Evolutionary conservation across 2,113 vertebrate genomes (phyloP).

Genomic region (Lasiurus cinereus): DNA sequence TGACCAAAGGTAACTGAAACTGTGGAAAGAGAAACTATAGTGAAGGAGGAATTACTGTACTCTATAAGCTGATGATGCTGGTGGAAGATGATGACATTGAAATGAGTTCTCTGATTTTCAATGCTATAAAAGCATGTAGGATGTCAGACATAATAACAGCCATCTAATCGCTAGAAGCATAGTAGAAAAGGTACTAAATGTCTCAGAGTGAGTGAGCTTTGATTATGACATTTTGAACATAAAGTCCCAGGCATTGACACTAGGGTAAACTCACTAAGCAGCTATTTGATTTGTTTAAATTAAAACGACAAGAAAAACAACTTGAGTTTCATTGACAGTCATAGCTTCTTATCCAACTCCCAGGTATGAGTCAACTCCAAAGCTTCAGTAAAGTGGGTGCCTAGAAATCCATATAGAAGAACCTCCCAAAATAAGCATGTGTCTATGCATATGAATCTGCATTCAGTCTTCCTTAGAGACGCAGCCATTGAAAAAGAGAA

Average conservation of each 20-base stretch:
- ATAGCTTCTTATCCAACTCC: background rate
- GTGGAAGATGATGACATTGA: background rate
- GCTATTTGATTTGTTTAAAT: background rate
- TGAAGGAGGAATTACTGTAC: background rate
- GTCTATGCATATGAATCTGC: background rate
- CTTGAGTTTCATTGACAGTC: background rate
- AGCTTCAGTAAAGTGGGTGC: background rate
- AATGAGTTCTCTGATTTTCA: background rate
- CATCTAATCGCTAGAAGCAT: background rate
- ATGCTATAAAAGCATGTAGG: background rate
- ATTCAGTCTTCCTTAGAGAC: background rate
- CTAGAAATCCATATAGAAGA: background rate
- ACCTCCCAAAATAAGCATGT: accelerated
- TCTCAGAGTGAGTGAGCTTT: background rate
- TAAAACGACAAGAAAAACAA: background rate
- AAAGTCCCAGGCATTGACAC: background rate
- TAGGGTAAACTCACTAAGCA: background rate
- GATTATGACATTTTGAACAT: background rate
- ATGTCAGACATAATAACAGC: background rate
- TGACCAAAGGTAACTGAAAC: background rate
- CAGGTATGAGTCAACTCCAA: background rate
- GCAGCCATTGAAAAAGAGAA: background rate
- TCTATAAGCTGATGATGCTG: too few relatives aligned
- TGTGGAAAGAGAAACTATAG: background rate
- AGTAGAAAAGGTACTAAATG: background rate